These are phyloP conservation scores for Enteromius afrohamiltoni DNA, from an alignment of 2,797 vertebrate genomes.

Conservation along the genomic window DNA sequence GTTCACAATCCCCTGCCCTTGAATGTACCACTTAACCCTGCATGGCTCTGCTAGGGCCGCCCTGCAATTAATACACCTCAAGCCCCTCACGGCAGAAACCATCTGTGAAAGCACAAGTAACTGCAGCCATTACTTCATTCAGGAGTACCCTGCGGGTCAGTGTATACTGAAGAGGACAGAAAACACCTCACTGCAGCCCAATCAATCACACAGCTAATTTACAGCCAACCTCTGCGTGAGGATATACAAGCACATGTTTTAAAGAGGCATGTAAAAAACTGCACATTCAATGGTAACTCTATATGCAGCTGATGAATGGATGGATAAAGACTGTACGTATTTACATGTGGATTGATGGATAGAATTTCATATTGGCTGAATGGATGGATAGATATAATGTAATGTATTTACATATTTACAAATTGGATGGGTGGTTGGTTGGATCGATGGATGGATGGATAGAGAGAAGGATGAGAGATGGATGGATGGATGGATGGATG, in stretches of 20 bases:
- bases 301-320: neutral
- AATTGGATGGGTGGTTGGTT: too few relatives aligned
- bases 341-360: too few relatives aligned
- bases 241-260: neutral
- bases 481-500: neutral
- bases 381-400: too few relatives aligned
- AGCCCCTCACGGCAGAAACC: neutral
- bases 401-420: too few relatives aligned
- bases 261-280: neutral
- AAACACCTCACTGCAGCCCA: conserved; percentile 7
- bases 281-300: neutral
- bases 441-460: too few relatives aligned
- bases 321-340: too few relatives aligned
- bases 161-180: neutral
- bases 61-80: neutral
- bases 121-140: neutral
- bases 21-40: neutral
- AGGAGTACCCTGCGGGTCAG: neutral
- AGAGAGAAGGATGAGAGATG: neutral
- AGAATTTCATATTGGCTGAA: too few relatives aligned
- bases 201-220: neutral
- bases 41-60: neutral
- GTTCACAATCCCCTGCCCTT: neutral
- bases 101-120: neutral
- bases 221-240: too few relatives aligned